These are phyloP conservation scores for Sussaba pulchella DNA, from an alignment of 2,888 invertebrate genomes.

Conservation along the genomic window DNA sequence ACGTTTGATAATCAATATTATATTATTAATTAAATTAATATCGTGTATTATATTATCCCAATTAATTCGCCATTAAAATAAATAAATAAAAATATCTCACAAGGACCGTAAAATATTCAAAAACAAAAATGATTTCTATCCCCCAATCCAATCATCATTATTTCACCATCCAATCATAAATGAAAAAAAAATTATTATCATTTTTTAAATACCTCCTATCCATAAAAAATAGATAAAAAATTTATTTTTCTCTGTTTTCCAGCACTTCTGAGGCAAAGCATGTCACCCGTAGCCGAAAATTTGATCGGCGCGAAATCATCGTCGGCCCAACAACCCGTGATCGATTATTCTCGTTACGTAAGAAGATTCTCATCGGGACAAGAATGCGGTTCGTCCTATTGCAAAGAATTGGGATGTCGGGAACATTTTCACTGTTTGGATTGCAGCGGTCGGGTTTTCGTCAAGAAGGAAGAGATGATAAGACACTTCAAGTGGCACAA, in stretches of 20 bases:
- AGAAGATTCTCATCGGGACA: conserved; percentile 92
- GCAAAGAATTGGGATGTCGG: conserved; percentile 95
- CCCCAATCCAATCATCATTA: too few relatives aligned
- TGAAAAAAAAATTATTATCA: conserved; percentile 3
- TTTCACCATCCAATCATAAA: too few relatives aligned
- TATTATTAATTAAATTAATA: neutral
- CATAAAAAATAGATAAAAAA: conserved; percentile 25
- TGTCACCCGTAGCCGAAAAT: conserved; percentile 83
- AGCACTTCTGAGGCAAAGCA: conserved; percentile 86
- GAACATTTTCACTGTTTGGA: conserved; percentile 98
- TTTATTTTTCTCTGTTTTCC: conserved; percentile 76
- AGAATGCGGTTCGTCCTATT: conserved; percentile 94
- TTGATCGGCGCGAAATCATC: conserved; percentile 83
- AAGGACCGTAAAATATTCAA: too few relatives aligned
- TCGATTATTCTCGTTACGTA: conserved; percentile 96
- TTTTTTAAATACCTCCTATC: neutral
- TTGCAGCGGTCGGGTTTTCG: conserved; percentile 94
- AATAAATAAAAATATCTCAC: too few relatives aligned
- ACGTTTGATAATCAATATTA: neutral
- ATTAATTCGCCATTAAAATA: too few relatives aligned
- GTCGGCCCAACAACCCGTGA: conserved; percentile 88
- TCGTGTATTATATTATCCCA: too few relatives aligned
- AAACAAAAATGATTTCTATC: too few relatives aligned
- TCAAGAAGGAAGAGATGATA: conserved; percentile 99
- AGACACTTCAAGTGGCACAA: conserved; percentile 99